Evolutionary conservation across 2,888 invertebrate genomes (phyloP).

Genomic region (Andrena chrysosceles): DNA sequence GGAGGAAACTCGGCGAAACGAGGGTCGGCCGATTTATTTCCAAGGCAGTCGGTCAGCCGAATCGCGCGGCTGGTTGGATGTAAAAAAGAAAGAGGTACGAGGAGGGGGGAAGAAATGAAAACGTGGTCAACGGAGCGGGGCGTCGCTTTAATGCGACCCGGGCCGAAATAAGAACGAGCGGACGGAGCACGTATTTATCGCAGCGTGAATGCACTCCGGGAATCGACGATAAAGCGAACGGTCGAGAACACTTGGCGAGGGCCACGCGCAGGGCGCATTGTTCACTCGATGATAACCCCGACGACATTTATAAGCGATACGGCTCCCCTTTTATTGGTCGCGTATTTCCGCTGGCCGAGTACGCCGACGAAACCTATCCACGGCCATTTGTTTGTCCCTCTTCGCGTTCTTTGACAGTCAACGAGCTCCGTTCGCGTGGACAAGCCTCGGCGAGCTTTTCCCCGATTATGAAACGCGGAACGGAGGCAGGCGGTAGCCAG

Average conservation of each 20-base stretch:
- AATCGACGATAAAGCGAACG: conserved; percentile 29
- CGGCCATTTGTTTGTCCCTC: not conserved
- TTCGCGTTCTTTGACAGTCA: not conserved
- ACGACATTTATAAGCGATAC: conserved; percentile 65
- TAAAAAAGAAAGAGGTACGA: not conserved
- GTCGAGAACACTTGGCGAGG: conserved; percentile 23
- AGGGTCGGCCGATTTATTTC: conserved; percentile 35
- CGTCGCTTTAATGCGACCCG: conserved; percentile 15
- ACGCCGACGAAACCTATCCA: not conserved
- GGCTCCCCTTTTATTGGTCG: conserved; percentile 55
- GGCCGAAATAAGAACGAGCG: conserved; percentile 11
- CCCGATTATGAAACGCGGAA: conserved; percentile 11
- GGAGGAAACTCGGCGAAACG: conserved; percentile 6
- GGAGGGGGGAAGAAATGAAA: conserved; percentile 20
- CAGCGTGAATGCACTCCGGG: conserved; percentile 23
- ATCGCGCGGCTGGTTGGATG: not conserved
- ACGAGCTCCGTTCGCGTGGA: not conserved
- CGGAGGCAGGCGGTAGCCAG: not conserved
- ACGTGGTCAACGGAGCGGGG: conserved; percentile 2
- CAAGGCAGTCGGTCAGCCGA: conserved; percentile 36
- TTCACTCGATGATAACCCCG: conserved; percentile 62
- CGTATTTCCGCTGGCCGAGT: conserved; percentile 43
- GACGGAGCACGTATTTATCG: conserved; percentile 38
- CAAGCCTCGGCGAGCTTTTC: not conserved
- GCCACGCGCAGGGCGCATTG: conserved; percentile 18